These are phyloP conservation scores for Tyto alba DNA, from an alignment of 2,113 vertebrate genomes.

Conservation along the genomic window DNA sequence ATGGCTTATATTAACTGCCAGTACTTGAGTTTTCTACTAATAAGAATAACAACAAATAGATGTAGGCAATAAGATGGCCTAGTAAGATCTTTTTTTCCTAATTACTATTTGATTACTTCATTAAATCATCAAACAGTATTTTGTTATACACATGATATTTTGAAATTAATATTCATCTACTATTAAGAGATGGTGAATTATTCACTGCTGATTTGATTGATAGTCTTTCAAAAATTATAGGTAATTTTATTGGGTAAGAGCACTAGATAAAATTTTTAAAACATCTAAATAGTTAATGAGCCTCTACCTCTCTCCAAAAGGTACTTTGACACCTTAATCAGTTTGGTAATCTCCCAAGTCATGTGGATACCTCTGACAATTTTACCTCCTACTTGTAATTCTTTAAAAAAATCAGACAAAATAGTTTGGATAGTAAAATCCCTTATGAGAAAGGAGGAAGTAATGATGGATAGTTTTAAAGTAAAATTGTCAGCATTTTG, in stretches of 20 bases:
- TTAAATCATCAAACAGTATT: neutral
- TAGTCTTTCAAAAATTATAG: neutral
- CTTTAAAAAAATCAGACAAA: neutral
- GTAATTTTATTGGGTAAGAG: neutral
- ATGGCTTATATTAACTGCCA: neutral
- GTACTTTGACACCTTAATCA: neutral
- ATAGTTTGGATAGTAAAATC: neutral
- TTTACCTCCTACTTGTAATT: neutral
- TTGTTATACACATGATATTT: neutral
- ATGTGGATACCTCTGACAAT: neutral
- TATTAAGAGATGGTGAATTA: constrained; percentile 28
- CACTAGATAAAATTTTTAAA: neutral
- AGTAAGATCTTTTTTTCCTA: neutral
- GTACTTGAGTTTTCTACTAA: neutral
- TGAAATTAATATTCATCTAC: constrained; percentile 15
- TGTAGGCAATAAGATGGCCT: neutral
- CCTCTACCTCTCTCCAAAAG: neutral
- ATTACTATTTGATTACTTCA: neutral
- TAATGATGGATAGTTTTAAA: neutral
- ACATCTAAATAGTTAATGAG: neutral
- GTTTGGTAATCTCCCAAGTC: neutral
- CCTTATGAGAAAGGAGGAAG: neutral
- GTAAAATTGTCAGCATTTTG: neutral
- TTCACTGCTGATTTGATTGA: constrained; percentile 37
- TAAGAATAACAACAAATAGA: neutral